Evolutionary conservation across 2,888 invertebrate genomes (phyloP).

Genomic region (Tethea ocularis): DNA sequence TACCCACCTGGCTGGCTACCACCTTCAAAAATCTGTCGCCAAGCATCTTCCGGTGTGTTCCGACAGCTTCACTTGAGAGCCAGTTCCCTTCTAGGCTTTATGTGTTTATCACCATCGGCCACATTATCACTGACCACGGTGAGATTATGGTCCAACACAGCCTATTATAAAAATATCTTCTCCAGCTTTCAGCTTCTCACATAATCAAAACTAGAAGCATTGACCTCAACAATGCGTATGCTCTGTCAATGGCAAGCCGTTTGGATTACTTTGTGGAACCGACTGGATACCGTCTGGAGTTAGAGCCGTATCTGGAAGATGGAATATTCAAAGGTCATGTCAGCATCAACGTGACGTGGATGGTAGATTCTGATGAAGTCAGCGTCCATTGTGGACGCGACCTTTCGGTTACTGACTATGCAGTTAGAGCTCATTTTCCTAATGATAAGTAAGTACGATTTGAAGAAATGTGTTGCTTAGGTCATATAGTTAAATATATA

Average conservation of each 20-base stretch:
- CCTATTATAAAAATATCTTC: neutral
- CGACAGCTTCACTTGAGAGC: too few species aligned
- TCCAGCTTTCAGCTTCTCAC: conserved; percentile 51
- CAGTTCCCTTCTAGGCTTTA: too few species aligned
- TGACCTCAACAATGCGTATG: conserved; percentile 88
- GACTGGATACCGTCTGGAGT: conserved; percentile 85
- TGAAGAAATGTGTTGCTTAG: neutral
- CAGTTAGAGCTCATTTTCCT: conserved; percentile 63
- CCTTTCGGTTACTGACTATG: conserved; percentile 81
- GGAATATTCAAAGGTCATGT: conserved; percentile 87
- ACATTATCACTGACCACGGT: too few species aligned
- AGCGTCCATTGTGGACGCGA: conserved; percentile 87
- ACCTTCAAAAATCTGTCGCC: too few species aligned
- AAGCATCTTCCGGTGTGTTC: too few species aligned
- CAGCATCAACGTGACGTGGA: conserved; percentile 87
- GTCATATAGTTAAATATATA: neutral
- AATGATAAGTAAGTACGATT: conserved; percentile 53
- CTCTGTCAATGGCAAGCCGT: conserved; percentile 85
- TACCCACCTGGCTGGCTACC: too few species aligned
- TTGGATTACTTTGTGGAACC: conserved; percentile 86
- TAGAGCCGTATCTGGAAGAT: conserved; percentile 87
- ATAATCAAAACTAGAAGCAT: conserved; percentile 84
- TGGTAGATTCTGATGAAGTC: conserved; percentile 84
- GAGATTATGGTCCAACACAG: too few species aligned
- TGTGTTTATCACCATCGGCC: too few species aligned